phyloP scores from a whole-genome alignment of 2,888 invertebrate species.

The Orchestes rusci region DNA sequence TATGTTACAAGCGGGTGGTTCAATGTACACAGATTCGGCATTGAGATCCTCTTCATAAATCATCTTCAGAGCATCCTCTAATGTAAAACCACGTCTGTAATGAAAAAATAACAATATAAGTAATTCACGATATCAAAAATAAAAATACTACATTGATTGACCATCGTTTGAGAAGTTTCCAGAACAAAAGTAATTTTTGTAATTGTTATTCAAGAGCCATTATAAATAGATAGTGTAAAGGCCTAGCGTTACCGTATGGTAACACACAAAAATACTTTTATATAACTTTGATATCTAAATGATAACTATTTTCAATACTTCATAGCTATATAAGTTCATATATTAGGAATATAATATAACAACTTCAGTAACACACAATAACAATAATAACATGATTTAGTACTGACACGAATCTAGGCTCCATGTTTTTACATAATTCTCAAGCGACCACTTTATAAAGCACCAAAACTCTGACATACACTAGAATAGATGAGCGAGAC shows the following conservation, averaged over 20 bases:
- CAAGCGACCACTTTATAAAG: neutral
- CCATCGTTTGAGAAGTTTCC: neutral
- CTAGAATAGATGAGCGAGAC: neutral
- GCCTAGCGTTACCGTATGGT: too few species aligned
- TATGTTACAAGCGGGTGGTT: conserved; percentile 17
- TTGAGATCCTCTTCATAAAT: conserved; percentile 6
- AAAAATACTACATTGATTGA: neutral
- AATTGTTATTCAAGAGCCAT: too few species aligned
- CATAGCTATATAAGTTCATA: too few species aligned
- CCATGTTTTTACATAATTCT: neutral
- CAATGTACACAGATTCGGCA: conserved; percentile 14
- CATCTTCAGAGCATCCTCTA: conserved; percentile 3
- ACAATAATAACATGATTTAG: too few species aligned
- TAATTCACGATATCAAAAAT: neutral
- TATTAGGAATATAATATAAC: too few species aligned
- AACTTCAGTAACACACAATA: too few species aligned
- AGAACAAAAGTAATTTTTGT: neutral
- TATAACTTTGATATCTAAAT: too few species aligned
- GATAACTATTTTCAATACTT: too few species aligned
- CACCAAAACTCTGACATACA: neutral
- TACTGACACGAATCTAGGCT: too few species aligned
- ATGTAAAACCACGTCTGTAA: neutral
- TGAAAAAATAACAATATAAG: neutral
- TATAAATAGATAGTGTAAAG: too few species aligned
- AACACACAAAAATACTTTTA: too few species aligned